Evolutionary conservation across 2,113 vertebrate species (phyloP).

Genomic region (Mesocricetus auratus): DNA sequence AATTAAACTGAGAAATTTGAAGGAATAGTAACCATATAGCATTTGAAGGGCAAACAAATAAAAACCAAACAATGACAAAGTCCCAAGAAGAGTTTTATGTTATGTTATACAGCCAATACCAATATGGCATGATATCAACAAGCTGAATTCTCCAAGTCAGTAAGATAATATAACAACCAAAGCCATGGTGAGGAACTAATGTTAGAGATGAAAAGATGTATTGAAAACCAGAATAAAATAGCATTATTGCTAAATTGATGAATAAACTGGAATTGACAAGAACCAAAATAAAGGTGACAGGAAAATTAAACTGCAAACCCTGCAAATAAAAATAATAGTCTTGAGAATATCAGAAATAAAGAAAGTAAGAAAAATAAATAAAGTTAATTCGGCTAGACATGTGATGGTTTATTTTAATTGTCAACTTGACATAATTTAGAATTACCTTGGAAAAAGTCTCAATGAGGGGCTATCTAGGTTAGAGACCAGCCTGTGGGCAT

Average conservation of each 20-base stretch:
- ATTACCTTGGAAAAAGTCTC: neutral
- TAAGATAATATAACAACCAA: neutral
- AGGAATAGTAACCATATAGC: neutral
- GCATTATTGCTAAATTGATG: neutral
- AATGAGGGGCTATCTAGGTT: neutral
- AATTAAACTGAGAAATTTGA: neutral
- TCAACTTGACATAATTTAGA: neutral
- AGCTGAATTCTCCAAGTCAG: neutral
- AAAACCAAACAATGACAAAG: neutral
- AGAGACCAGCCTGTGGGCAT: neutral
- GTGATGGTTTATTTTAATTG: neutral
- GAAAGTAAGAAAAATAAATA: neutral
- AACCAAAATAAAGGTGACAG: neutral
- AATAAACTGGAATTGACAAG: neutral
- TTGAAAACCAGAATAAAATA: neutral
- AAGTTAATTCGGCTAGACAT: neutral
- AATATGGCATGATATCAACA: neutral
- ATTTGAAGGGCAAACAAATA: neutral
- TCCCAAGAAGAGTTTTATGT: neutral
- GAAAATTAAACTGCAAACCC: neutral
- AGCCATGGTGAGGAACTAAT: neutral
- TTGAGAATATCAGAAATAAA: conserved; percentile 1
- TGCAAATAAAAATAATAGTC: neutral
- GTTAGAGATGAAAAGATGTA: neutral
- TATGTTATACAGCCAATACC: neutral